Conservation (phyloP, 2,113 vertebrate species). For the Anarhynchus alexandrinus region DNA sequence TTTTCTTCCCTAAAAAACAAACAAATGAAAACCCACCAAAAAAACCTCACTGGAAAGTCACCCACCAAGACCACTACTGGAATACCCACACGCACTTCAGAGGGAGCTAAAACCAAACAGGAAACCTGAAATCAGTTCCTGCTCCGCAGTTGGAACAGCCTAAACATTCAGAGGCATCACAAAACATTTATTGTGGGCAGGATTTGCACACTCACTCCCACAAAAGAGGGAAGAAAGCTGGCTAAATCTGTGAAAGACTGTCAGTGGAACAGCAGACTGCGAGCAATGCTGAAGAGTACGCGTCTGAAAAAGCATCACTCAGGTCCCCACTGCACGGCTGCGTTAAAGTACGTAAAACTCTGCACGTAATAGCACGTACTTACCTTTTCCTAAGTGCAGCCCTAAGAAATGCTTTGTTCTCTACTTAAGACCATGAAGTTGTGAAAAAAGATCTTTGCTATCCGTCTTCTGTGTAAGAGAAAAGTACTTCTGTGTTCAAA, state of each 20-base stretch:
- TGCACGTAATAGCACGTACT: fast-evolving
- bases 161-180: not conserved
- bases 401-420: not conserved
- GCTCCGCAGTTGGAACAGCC: no score
- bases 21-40: not conserved
- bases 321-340: fast-evolving
- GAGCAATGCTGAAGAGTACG: fast-evolving
- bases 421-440: not conserved
- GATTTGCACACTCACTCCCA: not conserved
- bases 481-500: not conserved
- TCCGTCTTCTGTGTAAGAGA: not conserved
- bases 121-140: not conserved
- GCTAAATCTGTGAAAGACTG: fast-evolving
- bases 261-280: fast-evolving
- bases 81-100: fast-evolving
- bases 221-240: not conserved
- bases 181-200: fast-evolving
- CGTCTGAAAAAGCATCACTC: fast-evolving
- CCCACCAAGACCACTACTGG: not conserved
- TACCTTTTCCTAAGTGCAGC: not conserved
- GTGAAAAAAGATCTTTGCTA: not conserved
- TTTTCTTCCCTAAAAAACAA: not conserved
- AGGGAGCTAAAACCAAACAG: not conserved
- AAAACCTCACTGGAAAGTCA: not conserved
- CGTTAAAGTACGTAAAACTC: fast-evolving